Evolutionary conservation across 2,797 vertebrate species (phyloP).

Genomic region (Iguana delicatissima): DNA sequence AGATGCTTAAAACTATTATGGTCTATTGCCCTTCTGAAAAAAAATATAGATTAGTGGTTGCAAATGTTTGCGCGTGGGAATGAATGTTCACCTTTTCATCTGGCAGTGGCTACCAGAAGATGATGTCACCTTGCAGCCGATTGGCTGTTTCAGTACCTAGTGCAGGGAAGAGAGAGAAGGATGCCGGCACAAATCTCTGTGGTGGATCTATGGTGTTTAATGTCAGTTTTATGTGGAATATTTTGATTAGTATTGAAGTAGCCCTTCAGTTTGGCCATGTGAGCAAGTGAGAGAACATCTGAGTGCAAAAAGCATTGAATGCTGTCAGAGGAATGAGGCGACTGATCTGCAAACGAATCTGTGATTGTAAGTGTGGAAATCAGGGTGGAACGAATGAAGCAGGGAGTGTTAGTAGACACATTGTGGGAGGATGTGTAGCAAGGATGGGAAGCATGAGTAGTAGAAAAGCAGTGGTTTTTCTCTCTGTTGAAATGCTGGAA

Average conservation of each 20-base stretch:
- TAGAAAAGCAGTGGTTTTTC: conserved; percentile 56
- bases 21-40: conserved; percentile 32
- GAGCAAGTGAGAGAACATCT: conserved; percentile 76
- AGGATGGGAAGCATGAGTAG: conserved; percentile 73
- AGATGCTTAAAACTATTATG: neutral
- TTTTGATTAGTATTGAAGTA: conserved; percentile 74
- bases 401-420: conserved; percentile 79
- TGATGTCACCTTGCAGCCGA: conserved; percentile 87
- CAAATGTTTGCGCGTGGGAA: conserved; percentile 60
- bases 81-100: conserved; percentile 82
- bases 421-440: conserved; percentile 81
- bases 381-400: conserved; percentile 80
- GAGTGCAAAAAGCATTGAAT: conserved; percentile 81
- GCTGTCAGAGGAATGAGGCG: conserved; percentile 91
- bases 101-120: conserved; percentile 80
- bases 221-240: conserved; percentile 75
- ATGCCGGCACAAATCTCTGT: conserved; percentile 91
- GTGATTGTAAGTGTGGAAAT: conserved; percentile 96
- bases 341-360: conserved; percentile 98
- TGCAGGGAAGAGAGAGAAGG: conserved; percentile 86
- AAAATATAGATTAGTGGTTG: conserved; percentile 47
- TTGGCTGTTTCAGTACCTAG: conserved; percentile 81
- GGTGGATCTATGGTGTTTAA: conserved; percentile 82
- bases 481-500: conserved; percentile 39
- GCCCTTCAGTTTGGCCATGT: conserved; percentile 79